Evolutionary conservation across 2,797 vertebrate species (phyloP).

Genomic region (Acipenser oxyrinchus): DNA sequence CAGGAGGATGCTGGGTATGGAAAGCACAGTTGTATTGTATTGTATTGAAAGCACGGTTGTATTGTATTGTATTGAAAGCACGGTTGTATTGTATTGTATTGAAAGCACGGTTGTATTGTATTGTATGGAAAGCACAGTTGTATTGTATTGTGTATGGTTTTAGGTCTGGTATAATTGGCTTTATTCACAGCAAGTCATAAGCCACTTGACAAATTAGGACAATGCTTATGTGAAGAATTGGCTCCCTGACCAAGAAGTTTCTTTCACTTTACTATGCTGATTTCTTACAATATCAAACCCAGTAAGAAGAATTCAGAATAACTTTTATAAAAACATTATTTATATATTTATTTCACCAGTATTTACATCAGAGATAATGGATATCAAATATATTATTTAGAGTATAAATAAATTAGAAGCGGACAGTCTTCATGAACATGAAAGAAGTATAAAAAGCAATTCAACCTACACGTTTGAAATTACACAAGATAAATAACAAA

Average conservation of each 20-base stretch:
- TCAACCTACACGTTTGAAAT: background rate
- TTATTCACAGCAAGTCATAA: background rate
- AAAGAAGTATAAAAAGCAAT: background rate
- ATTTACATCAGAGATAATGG: constrained; percentile 67
- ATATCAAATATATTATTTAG: constrained; percentile 35
- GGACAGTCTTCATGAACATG: background rate
- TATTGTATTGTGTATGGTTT: too few relatives aligned
- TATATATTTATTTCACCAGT: constrained; percentile 40
- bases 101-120: too few relatives aligned
- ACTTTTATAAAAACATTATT: background rate
- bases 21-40: too few relatives aligned
- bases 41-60: too few relatives aligned
- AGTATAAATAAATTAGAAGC: constrained; percentile 46
- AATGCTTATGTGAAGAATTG: too few relatives aligned
- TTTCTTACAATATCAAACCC: background rate
- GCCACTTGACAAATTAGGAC: too few relatives aligned
- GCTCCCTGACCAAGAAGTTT: too few relatives aligned
- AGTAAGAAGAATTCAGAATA: background rate
- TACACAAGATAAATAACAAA: background rate
- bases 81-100: too few relatives aligned
- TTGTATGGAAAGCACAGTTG: too few relatives aligned
- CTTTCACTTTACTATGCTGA: too few relatives aligned
- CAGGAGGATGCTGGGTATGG: too few relatives aligned
- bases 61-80: too few relatives aligned
- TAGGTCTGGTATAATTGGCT: background rate